phyloP scores from a whole-genome alignment of 1,140 invertebrate species.

The Cherax destructor region DNA sequence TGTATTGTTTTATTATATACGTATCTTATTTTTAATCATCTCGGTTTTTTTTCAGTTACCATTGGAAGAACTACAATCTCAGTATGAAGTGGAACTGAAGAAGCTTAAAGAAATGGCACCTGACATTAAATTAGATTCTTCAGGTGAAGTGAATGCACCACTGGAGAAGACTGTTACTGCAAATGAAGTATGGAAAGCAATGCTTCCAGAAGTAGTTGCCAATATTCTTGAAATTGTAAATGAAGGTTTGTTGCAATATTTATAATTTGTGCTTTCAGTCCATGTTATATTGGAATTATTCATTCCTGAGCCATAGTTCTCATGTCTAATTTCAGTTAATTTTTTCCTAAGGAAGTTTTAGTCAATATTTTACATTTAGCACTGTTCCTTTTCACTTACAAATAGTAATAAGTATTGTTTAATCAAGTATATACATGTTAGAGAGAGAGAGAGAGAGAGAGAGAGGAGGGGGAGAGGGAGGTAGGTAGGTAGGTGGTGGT shows the following conservation, averaged over 20 bases:
- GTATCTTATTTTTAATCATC: background rate
- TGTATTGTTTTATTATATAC: no score
- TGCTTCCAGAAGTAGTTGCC: slow-evolving; percentile 42
- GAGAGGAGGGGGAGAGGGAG: no score
- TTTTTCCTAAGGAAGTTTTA: no score
- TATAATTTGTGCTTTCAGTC: background rate
- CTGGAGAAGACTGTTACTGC: slow-evolving; percentile 51
- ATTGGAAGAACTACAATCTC: slow-evolving; percentile 78
- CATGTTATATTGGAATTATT: no score
- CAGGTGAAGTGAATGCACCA: slow-evolving; percentile 73
- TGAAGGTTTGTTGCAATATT: slow-evolving; percentile 37
- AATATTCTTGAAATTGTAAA: slow-evolving; percentile 46
- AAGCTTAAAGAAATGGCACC: slow-evolving; percentile 79
- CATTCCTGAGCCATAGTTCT: no score
- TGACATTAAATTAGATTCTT: slow-evolving; percentile 73
- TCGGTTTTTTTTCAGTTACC: slow-evolving; percentile 77
- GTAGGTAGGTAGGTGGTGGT: no score
- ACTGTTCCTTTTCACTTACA: no score
- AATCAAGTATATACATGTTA: no score
- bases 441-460: no score
- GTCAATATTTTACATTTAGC: no score
- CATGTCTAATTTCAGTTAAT: no score
- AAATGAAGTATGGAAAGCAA: slow-evolving; percentile 57
- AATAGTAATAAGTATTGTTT: no score
- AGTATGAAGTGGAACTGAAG: slow-evolving; percentile 78